Base-by-base conservation (phyloP, 2,797 vertebrate genomes). In the Perodicticus potto region DNA sequence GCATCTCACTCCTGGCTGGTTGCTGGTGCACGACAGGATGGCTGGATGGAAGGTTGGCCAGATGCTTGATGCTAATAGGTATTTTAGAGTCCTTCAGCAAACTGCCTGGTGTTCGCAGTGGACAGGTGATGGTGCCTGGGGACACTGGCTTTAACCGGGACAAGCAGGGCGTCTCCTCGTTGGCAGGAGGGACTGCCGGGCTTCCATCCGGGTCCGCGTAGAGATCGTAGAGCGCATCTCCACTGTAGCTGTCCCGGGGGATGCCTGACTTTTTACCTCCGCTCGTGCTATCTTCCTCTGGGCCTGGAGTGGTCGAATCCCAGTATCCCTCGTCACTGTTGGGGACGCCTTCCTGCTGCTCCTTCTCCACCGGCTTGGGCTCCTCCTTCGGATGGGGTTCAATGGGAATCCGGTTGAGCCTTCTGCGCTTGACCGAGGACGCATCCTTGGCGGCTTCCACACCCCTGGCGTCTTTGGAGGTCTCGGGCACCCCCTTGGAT, bases 281-380 rank as follows among this genome's bases (percentile, higher is more conserved):
- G n/a, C 91, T 96, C 0, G 98, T 97, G 83, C 99, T 95, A 12
- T 99, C 99, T 63, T 99, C 99, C 88, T 99, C 99, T 0, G 99
- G 99, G 23, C 99, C 99, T 0, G 99, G 99, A 0, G 99, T 99
- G 63, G 99, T 99, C 27, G 99, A 99, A 97, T 99, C 99, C 99
- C 99, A 99, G 98, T 99, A 99, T 81, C 99, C 99, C 97, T 99
- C 99, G 0, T 99, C 99, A 0, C 99, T 98, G 92, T 97, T 99
- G 25, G 99, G 99, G 11, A 98, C 93, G 2, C 97, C 98, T 92
- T 99, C 99, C 0, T 98, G 98, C 70, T 97, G 98, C 90, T 99
- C 99, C 86, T 99, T 98, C 69, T 99, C 99, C 9, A 98, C 98
- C 78, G 91, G 97, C 59, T 98, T 98, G 37, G 98, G 97, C 74